Conservation (phyloP, 2,113 vertebrate genomes). For the Morone chrysops region DNA sequence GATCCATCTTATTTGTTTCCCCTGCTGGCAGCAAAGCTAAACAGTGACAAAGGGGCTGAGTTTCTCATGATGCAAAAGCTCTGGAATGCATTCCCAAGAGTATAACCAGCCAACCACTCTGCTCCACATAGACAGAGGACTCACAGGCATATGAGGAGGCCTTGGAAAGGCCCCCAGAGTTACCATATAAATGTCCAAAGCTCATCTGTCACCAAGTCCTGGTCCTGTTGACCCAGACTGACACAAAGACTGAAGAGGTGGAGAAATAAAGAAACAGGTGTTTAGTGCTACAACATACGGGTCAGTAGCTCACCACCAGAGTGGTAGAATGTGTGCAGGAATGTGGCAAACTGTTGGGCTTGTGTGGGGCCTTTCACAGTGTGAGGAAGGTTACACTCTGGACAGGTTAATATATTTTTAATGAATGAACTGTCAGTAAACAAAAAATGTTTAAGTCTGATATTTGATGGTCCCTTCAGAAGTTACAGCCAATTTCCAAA, state of each 20-base stretch:
- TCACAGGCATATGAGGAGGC: slow-evolving; percentile 47
- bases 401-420: not conserved
- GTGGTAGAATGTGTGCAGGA: slow-evolving; percentile 19
- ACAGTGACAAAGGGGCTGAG: slow-evolving; percentile 65
- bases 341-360: not conserved
- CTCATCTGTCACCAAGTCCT: slow-evolving; percentile 47
- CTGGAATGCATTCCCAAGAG: slow-evolving; percentile 77
- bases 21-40: slow-evolving; percentile 44
- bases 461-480: not conserved
- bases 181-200: slow-evolving; percentile 30
- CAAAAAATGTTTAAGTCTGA: not conserved
- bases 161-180: slow-evolving; percentile 42
- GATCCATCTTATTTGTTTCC: slow-evolving; percentile 58
- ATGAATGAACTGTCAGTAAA: not conserved
- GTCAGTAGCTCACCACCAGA: not conserved
- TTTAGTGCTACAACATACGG: not conserved
- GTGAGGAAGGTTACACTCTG: not conserved
- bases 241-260: not conserved
- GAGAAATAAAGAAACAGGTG: slow-evolving; percentile 53
- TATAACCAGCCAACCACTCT: slow-evolving; percentile 40
- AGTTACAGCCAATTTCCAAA: not conserved
- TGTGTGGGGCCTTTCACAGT: not conserved
- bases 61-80: slow-evolving; percentile 81
- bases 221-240: slow-evolving; percentile 18
- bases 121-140: slow-evolving; percentile 50